Evolutionary conservation across 2,113 vertebrate species (phyloP).

Genomic region (Malurus elegans): DNA sequence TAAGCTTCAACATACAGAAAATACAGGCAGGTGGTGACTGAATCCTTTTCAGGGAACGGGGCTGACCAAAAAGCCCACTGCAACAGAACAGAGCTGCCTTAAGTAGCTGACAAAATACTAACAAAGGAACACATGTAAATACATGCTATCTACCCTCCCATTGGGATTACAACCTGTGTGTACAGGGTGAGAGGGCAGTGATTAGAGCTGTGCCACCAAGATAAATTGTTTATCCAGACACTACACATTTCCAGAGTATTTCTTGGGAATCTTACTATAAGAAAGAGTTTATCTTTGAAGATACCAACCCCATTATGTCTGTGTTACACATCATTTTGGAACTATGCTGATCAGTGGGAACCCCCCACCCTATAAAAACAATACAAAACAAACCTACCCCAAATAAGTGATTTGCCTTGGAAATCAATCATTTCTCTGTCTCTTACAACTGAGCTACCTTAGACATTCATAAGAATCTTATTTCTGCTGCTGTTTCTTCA

Average conservation of each 20-base stretch:
- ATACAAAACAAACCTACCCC: constrained; percentile 19
- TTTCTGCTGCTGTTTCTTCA: constrained; percentile 49
- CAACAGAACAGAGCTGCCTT: constrained; percentile 70
- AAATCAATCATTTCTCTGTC: constrained; percentile 13
- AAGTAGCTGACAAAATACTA: constrained; percentile 82
- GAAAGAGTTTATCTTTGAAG: constrained; percentile 62
- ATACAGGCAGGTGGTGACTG: constrained; percentile 62
- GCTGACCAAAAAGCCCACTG: constrained; percentile 62
- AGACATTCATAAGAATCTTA: constrained; percentile 45
- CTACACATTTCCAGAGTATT: constrained; percentile 57
- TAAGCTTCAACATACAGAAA: constrained; percentile 70
- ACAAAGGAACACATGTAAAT: constrained; percentile 90
- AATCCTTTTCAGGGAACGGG: constrained; percentile 56
- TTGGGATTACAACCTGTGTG: constrained; percentile 85
- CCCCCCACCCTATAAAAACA: constrained; percentile 25
- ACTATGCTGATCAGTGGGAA: neutral
- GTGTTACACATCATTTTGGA: constrained; percentile 7
- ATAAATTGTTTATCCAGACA: constrained; percentile 75
- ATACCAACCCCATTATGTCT: constrained; percentile 24
- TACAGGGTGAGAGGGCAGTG: constrained; percentile 77
- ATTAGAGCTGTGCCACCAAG: constrained; percentile 74
- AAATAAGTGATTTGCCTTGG: constrained; percentile 39
- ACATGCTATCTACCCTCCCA: constrained; percentile 82
- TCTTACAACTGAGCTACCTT: constrained; percentile 20
- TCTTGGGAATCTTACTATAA: constrained; percentile 52